Evolutionary conservation across 2,888 invertebrate species (phyloP).

Genomic region (Halocaridina rubra): DNA sequence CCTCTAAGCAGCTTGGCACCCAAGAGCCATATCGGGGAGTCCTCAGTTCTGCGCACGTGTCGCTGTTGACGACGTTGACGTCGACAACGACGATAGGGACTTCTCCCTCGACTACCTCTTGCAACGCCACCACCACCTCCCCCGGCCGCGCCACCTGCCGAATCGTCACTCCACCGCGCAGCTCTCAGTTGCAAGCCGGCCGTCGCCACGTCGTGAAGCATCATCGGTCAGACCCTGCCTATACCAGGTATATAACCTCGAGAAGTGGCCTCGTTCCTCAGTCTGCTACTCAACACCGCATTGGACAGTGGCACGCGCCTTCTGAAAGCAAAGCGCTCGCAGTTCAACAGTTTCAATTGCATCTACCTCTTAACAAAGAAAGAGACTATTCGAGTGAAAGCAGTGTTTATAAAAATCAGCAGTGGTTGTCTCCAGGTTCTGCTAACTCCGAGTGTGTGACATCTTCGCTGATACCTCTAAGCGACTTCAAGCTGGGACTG

Average conservation of each 20-base stretch:
- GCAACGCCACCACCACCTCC: background rate
- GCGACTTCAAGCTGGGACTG: background rate
- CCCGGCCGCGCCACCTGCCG: slow-evolving; percentile 20
- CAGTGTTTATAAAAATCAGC: background rate
- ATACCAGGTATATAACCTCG: slow-evolving; percentile 24
- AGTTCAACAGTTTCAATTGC: background rate
- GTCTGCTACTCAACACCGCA: background rate
- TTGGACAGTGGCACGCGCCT: slow-evolving; percentile 9
- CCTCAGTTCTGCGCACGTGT: slow-evolving; percentile 43
- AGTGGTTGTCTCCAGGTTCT: background rate
- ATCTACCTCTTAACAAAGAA: background rate
- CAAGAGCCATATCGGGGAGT: background rate
- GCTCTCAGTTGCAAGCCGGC: slow-evolving; percentile 41
- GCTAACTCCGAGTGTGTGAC: background rate
- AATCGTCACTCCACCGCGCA: slow-evolving; percentile 4
- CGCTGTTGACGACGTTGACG: background rate
- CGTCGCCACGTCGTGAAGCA: background rate
- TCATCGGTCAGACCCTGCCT: background rate
- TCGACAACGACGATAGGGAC: no score
- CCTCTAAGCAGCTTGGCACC: background rate
- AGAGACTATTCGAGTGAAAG: background rate
- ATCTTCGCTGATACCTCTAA: background rate
- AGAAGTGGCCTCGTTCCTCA: background rate
- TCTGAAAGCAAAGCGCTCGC: background rate
- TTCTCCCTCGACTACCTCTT: background rate